Base-by-base conservation (phyloP, 2,113 vertebrate genomes). In the Cromileptes altivelis region DNA sequence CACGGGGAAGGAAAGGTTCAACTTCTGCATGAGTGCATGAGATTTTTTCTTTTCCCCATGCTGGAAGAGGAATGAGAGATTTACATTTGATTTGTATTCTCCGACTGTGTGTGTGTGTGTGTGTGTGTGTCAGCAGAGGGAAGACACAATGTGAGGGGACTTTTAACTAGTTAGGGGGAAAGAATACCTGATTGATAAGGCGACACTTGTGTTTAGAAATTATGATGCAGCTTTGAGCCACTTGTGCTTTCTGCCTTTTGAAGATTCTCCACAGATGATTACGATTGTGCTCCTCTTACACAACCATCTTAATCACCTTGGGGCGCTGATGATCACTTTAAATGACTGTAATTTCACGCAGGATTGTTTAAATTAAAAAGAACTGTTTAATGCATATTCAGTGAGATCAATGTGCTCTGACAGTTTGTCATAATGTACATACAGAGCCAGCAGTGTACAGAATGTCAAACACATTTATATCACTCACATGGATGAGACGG, bases 1-100 rank as follows among this genome's bases (percentile, higher is more conserved):
- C 55, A 37, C 25, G 50, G 64, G 70, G 68, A 75, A 75, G 81
- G 78, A 40, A 40, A 63, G 79, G 83, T 71, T 81, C 27, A 62
- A 75, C 62, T 89, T 52, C 27, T 58, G 30, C 52, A 77, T 61
- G 14, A 82, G 27, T n/a, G 60, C 40, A 68, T 6, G 65, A 63
- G 47, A 52, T 21, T 27, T 3, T 10, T 4, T 6, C 5, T 3
- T 10, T 4, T 6, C 6, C 18, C 42, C 7, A 1, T 17, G 60
- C 63, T 62, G 19, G 73, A 80, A 64, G 62, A 80, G 50, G 62
- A 77, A 68, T 23, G 47, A 33, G 6, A 88, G 82, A 89, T 90
- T 85, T 81, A 78, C 67, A 88, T 76, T 85, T 67, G 68, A 82
- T 91, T 88, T 85, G 85, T 87, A 89, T 90, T 92, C 85, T 82